Evolutionary conservation across 1,140 invertebrate genomes (phyloP), one percentile per base, ranked within the genome.

Genomic region (Contarinia nasturtii): DNA sequence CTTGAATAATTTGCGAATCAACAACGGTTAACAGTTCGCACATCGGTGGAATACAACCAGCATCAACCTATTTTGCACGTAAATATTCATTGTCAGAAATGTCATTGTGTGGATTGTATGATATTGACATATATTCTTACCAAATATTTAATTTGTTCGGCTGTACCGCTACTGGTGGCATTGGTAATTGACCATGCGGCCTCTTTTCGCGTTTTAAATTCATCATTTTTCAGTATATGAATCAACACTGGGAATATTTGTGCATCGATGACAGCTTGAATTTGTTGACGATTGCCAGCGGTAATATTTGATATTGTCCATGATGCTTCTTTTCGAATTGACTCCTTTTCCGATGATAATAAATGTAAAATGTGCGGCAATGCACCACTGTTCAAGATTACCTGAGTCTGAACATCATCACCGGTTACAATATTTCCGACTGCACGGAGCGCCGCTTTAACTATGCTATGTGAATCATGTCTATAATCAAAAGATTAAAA

Each of bases 301-400:
- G 93, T 95, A 45, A 98, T 95, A 67, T 98, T 98, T 36, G 91
- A 96, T 52, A 98, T 82, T 40, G 93, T 95, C 93, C 94, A 98
- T 61, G 91, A 96, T 7, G 92, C 89, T 67, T 98, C 94, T 71
- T 98, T 98, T 45, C 85, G 75, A 42, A 96, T 80, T 20, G 80
- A 77, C 66, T 97, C 93, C 55, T 86, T 86, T 34, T 71, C 58
- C 8, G 80, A 82, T 41, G 72, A 74, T 41, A 98, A 70, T 22
- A 97, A 68, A 59, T 86, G 78, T 47, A 82, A 71, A 40, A 98
- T 70, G 62, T 81, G 90, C 1, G 83, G 82, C 49, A 98, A 68
- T 33, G 88, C 92, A 49, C 78, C 80, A 64, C 88, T 93, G 68
- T 94, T 91, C 3, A 95, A 67, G 47, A 93, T 79, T 18, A 93